These are phyloP conservation scores for Amblyopsis rosae DNA, from an alignment of 2,113 vertebrate species.

Conservation along the genomic window DNA sequence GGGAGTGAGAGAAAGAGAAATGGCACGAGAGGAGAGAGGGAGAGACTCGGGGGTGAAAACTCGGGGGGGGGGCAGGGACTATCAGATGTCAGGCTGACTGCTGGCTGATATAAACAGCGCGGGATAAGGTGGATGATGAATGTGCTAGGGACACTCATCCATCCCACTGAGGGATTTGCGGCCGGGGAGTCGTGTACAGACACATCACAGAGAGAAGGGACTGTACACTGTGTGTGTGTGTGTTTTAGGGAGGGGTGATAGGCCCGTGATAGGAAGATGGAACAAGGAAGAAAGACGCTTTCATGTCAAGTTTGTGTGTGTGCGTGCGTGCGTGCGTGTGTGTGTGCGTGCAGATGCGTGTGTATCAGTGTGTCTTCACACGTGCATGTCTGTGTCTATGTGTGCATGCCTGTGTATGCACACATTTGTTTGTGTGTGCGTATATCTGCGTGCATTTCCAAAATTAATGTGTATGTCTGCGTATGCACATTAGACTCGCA, in stretches of 20 bases:
- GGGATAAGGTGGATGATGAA: slow-evolving; percentile 81
- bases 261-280: slow-evolving; percentile 57
- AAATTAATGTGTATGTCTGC: background rate
- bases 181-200: slow-evolving; percentile 76
- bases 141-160: slow-evolving; percentile 77
- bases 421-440: background rate
- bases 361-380: background rate
- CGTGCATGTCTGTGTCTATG: background rate
- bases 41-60: slow-evolving; percentile 9
- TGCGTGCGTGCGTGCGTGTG: slow-evolving; percentile 14
- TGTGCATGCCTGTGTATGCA: background rate
- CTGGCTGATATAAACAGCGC: slow-evolving; percentile 81
- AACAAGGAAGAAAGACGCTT: slow-evolving; percentile 57
- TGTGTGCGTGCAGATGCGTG: slow-evolving; percentile 3
- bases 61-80: slow-evolving; percentile 55
- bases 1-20: slow-evolving; percentile 64
- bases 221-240: slow-evolving; percentile 26
- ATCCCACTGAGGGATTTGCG: slow-evolving; percentile 80
- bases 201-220: slow-evolving; percentile 68
- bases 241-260: slow-evolving; percentile 55
- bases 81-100: slow-evolving; percentile 81
- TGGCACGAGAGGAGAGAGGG: slow-evolving; percentile 45
- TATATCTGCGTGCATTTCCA: background rate
- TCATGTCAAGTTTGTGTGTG: slow-evolving; percentile 34
- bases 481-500: background rate